Base-by-base conservation (phyloP, 2,113 vertebrate genomes). In the Nothoprocta perdicaria region DNA sequence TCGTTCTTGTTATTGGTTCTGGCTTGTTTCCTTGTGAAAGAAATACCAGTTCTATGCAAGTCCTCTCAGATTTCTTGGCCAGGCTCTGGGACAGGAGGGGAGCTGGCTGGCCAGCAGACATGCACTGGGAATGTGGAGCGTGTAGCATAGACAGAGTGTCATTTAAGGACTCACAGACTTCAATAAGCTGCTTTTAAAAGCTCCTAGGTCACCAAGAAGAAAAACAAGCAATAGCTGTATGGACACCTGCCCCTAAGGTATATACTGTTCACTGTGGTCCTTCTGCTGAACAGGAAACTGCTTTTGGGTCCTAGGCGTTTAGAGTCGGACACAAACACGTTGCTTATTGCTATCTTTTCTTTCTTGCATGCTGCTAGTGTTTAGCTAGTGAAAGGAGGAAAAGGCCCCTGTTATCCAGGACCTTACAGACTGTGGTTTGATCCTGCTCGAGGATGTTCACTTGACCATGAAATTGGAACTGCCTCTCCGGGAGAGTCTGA, bases 111-210 rank as follows among this genome's bases (percentile, higher is more conserved):
- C 60, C 27, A 92, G 76, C 21, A 43, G 63, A 52, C 40, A 5
- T 0, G 0, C 8, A 1, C 1, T n/a, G n/a, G 76, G n/a, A 65
- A 55, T 1, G 0, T 35, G 16, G 22, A 77, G 19, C 3, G 4
- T 53, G n/a, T 1, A 1, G 23, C 26, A 8, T 8, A 60, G 58
- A 33, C 1, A 3, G 14, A 52, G 17, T 29, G 13, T 55, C 40
- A 10, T 80, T 45, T 24, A 65, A 10, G 7, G 63, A 40, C 17
- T 43, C 12, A 4, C 18, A 46, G 40, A 65, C 4, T 52, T 86
- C 72, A 60, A 29, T 33, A 48, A 9, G 16, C 1, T 13, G 65
- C 45, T 71, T 86, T 83, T 61, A 77, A 86, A 52, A 5, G 7
- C 33, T 50, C 27, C 61, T 31, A 63, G 29, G 6, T 58, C 17